Percentiles rank a stretch among this genome's conserved stretches.
These are phyloP conservation scores for Channallabes apus DNA, from an alignment of 2,797 vertebrate genomes.

Conservation along the genomic window DNA sequence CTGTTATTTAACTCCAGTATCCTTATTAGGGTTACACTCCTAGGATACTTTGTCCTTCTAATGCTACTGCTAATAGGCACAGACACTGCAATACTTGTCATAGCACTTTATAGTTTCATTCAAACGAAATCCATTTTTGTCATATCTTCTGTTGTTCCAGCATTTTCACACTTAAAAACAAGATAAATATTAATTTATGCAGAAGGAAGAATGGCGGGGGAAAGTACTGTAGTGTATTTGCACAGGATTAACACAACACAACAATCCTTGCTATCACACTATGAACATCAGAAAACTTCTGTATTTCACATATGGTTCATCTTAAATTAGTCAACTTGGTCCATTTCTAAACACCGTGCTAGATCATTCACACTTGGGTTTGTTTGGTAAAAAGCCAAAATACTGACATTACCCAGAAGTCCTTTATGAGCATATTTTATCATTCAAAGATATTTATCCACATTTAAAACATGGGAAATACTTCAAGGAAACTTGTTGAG, in stretches of 20 bases:
- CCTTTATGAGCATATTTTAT: slow-evolving; percentile 47
- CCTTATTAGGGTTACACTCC: background rate
- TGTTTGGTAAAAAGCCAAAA: slow-evolving; percentile 46
- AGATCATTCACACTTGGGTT: slow-evolving; percentile 62
- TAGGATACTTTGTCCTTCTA: background rate
- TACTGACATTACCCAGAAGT: slow-evolving; percentile 38
- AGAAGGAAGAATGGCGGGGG: slow-evolving; percentile 6
- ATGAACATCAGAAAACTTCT: slow-evolving; percentile 50
- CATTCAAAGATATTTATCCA: slow-evolving; percentile 38
- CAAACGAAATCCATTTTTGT: background rate
- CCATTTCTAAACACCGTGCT: slow-evolving; percentile 64
- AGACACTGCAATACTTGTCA: background rate
- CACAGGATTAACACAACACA: slow-evolving; percentile 42
- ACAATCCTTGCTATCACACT: slow-evolving; percentile 45
- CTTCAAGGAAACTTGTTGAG: slow-evolving; percentile 36
- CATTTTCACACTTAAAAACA: background rate
- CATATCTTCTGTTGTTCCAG: background rate
- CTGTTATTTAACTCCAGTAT: background rate
- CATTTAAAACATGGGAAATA: slow-evolving; percentile 40
- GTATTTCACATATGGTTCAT: slow-evolving; percentile 63
- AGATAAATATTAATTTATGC: background rate
- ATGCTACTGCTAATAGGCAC: background rate
- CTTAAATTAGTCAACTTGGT: slow-evolving; percentile 62
- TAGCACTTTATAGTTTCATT: background rate
- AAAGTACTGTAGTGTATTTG: background rate